A percentile compares a stretch with the other conserved stretches of the same genome.
phyloP scores from a whole-genome alignment of 2,113 vertebrate species.

The Bubalus kerabau region DNA sequence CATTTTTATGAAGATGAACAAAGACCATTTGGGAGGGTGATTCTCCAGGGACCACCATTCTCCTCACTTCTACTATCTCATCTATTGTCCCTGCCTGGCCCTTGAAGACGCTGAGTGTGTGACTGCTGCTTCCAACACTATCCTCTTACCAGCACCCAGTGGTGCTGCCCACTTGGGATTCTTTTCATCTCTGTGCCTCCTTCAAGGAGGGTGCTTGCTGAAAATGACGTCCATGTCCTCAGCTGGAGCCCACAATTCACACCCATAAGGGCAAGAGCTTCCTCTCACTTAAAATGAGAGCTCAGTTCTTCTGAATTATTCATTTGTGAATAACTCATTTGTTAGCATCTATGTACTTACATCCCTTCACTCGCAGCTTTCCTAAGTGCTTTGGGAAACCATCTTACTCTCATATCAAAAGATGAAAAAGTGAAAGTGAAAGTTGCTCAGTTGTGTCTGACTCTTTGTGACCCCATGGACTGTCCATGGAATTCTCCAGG shows the following conservation, averaged over 20 bases:
- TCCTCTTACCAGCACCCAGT: not conserved
- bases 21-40: not conserved
- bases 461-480: not conserved
- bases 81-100: not conserved
- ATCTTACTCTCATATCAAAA: not conserved
- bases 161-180: not conserved
- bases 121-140: not conserved
- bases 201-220: not conserved
- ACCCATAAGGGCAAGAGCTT: not conserved
- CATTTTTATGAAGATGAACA: not conserved
- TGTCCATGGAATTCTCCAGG: not conserved
- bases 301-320: conserved; percentile 26
- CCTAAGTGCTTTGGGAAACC: not conserved
- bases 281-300: not conserved
- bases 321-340: not conserved
- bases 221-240: not conserved
- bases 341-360: not conserved
- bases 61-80: not conserved
- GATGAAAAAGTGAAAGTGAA: not conserved
- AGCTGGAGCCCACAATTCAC: not conserved
- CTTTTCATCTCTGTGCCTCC: not conserved
- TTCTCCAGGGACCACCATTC: not conserved
- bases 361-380: not conserved
- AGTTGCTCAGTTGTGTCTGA: accelerated
- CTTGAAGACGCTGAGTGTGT: not conserved